Evolutionary conservation across 2,888 invertebrate species (phyloP).

Genomic region (Scaptomyza polygonia): DNA sequence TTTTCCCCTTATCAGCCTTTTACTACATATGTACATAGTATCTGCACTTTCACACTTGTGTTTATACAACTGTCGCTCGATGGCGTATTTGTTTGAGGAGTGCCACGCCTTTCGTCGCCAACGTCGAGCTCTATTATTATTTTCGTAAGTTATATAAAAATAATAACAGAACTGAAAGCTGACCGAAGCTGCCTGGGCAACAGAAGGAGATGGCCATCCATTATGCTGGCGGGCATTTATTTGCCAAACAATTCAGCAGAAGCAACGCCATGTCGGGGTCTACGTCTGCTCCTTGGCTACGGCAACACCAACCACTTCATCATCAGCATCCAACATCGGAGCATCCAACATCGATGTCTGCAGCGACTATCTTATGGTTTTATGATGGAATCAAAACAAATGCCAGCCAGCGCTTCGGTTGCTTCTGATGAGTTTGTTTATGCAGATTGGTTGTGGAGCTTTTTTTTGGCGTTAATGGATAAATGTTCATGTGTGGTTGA

Average conservation of each 20-base stretch:
- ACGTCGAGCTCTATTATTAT: slow-evolving; percentile 71
- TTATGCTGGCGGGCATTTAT: slow-evolving; percentile 82
- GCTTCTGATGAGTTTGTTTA: slow-evolving; percentile 77
- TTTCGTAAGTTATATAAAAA: slow-evolving; percentile 81
- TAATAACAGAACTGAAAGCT: slow-evolving; percentile 60
- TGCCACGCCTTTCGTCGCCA: slow-evolving; percentile 28
- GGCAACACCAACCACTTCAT: slow-evolving; percentile 75
- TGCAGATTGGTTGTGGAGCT: slow-evolving; percentile 74
- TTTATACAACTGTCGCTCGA: slow-evolving; percentile 78
- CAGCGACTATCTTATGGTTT: slow-evolving; percentile 78
- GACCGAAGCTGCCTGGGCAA: slow-evolving; percentile 23
- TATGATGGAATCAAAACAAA: slow-evolving; percentile 79
- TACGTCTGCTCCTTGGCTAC: slow-evolving; percentile 65
- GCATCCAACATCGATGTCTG: slow-evolving; percentile 39
- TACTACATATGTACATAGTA: too few relatives aligned
- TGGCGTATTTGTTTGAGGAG: slow-evolving; percentile 54
- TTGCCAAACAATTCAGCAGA: slow-evolving; percentile 79
- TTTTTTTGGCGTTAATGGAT: slow-evolving; percentile 77
- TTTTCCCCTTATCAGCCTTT: slow-evolving; percentile 4
- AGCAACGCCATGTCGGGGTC: slow-evolving; percentile 26
- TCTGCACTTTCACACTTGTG: slow-evolving; percentile 81
- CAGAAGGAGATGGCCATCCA: slow-evolving; percentile 65
- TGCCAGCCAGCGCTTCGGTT: slow-evolving; percentile 64
- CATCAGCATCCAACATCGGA: slow-evolving; percentile 49
- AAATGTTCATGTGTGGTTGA: slow-evolving; percentile 53